A percentile compares a stretch with the other conserved stretches of the same genome.
Conservation (phyloP, 2,888 invertebrate genomes). For the Ramazzottius varieornatus region DNA sequence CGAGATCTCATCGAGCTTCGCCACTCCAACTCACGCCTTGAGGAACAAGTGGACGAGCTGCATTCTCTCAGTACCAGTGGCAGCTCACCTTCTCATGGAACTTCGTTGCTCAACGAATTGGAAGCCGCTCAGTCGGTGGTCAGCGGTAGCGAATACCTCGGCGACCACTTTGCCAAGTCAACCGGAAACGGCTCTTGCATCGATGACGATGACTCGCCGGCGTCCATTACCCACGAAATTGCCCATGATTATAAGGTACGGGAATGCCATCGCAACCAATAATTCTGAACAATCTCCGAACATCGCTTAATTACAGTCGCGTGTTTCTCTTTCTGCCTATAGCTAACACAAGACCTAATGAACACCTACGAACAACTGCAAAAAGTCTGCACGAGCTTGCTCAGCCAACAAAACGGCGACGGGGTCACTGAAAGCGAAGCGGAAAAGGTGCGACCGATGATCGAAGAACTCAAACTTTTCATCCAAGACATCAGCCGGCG, state of each 20-base stretch:
- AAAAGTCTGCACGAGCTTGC: conserved; percentile 19
- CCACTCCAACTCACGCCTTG: conserved; percentile 40
- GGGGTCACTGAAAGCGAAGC: conserved; percentile 9
- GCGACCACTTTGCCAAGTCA: not conserved
- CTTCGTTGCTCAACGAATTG: conserved; percentile 69
- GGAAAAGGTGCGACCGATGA: conserved; percentile 8
- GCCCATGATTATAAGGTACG: conserved; percentile 1
- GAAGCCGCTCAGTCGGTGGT: conserved; percentile 32
- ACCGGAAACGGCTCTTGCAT: not conserved
- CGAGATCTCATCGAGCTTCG: conserved; percentile 41
- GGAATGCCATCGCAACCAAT: not conserved
- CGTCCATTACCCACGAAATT: conserved; percentile 2
- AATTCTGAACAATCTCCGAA: not conserved
- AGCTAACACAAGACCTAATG: conserved; percentile 26
- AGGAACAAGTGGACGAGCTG: conserved; percentile 39
- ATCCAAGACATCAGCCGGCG: conserved; percentile 7
- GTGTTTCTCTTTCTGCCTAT: conserved; percentile 8
- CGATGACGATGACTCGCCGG: not conserved
- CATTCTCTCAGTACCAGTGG: conserved; percentile 16
- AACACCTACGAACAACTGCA: conserved; percentile 25
- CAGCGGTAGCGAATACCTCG: conserved; percentile 20
- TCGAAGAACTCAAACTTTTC: conserved; percentile 8
- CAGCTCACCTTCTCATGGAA: conserved; percentile 13
- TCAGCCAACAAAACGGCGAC: conserved; percentile 8
- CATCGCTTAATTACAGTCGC: too few relatives aligned